Base-by-base conservation (phyloP, 2,797 vertebrate species). In the Halcyon smyrnensis region DNA sequence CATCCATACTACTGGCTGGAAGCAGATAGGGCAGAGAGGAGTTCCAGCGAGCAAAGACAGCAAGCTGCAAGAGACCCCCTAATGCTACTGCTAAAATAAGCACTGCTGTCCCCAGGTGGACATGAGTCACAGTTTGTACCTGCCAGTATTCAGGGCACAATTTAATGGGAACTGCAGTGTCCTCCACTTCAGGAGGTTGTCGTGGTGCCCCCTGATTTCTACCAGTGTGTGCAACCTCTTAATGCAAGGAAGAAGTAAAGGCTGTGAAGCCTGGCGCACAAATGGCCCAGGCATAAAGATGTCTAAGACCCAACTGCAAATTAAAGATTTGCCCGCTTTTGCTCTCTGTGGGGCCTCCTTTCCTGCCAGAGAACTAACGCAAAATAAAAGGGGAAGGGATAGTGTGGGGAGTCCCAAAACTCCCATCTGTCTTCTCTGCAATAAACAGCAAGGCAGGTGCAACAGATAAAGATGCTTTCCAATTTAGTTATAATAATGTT, bases 401-500 rank as follows among this genome's bases (percentile, higher is more conserved):
- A 60, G 32, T 50, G 32, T 50, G 30, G 17, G 45, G 37, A 95
- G 28, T 54, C 68, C 90, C 86, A 64, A 39, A 60, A 70, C 19
- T 77, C 34, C 51, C 84, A 89, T 45, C 46, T 3, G 0, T 90
- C 59, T 57, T 89, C 71, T 85, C 48, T 46, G 57, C 45, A 67
- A 57, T 64, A 90, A 90, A 87, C 28, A 71, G 18, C 1, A 12
- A 93, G 64, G 78, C 84, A 95, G 92, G 90, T 95, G 93, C 74
- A 91, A 39, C 56, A 87, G 78, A 37, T 89, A 88, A 84, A 84
- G 78, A 65, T 25, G 7, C 15, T 81, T 95, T 93, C 79, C 79
- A 80, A 83, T 89, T 92, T 95, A 92, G 59, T 81, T 89, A 85
- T 69, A 87, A 91, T 87, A 92, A 91, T 56, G 62, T 92, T 95